phyloP scores from a whole-genome alignment of 1,140 invertebrate genomes.

The Bombus picipes region DNA sequence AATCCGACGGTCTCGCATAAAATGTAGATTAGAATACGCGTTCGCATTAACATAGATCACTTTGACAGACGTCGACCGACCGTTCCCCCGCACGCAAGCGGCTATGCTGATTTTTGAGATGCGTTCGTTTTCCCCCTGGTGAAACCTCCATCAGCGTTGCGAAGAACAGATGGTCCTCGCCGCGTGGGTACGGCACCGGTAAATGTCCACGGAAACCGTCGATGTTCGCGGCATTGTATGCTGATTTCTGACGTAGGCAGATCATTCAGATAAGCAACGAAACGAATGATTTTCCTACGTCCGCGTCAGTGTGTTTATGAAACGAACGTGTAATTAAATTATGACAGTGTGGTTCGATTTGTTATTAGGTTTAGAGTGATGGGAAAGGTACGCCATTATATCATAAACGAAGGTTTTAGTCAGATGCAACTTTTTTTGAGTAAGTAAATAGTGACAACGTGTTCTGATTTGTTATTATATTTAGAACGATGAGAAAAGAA shows the following conservation, averaged over 20 bases:
- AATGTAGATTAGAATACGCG: constrained; percentile 67
- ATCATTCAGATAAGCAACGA: neutral
- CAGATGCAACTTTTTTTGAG: too few species aligned
- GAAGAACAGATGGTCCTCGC: constrained; percentile 23
- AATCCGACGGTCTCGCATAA: constrained; percentile 61
- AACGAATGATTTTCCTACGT: neutral
- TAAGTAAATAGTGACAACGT: too few species aligned
- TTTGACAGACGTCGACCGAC: constrained; percentile 40
- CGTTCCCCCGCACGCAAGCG: neutral
- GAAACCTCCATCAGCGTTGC: neutral
- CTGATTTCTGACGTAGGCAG: constrained; percentile 7
- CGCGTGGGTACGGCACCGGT: neutral
- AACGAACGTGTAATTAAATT: too few species aligned
- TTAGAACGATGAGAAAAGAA: too few species aligned
- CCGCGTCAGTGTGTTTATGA: too few species aligned
- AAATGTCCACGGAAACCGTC: constrained; percentile 26
- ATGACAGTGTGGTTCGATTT: neutral
- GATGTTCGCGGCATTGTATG: constrained; percentile 47
- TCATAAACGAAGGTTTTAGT: too few species aligned
- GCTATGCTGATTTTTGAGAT: constrained; percentile 8
- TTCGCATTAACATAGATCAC: constrained; percentile 63
- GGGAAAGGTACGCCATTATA: too few species aligned
- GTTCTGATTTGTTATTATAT: too few species aligned
- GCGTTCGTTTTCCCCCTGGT: neutral
- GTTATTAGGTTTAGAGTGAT: too few species aligned